Evolutionary conservation across 2,113 vertebrate genomes (phyloP), one percentile per base, ranked within the genome.

Genomic region (Calidris pugnax): DNA sequence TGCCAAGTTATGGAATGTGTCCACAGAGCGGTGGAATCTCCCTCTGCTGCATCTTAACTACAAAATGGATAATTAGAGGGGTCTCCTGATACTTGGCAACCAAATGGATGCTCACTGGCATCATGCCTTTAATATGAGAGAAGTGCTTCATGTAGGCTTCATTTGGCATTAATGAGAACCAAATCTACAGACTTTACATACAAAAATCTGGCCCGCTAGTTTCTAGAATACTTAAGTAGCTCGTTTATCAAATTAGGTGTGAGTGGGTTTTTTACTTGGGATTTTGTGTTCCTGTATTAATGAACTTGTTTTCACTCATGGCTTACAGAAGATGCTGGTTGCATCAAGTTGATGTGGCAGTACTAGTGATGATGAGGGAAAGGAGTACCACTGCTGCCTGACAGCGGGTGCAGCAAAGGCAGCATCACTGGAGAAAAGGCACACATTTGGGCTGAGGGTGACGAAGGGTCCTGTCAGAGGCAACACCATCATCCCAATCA

Each of bases 11-110:
- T 96, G 67, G 85, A 88, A 97, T 30, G 26, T 62, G 64, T 82
- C 87, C 80, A 37, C 21, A 32, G 95, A 97, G 84, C 47, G 0
- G 39, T 85, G 97, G 96, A 95, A 97, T 98, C 93, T 97, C 91
- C 85, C 72, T 96, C 60, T 41, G 85, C 84, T 93, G 92, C 89
- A 93, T 97, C 94, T 95, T 37, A 41, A 96, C 79, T 93, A 80
- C 88, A 78, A 96, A 98, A 56, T 17, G 72, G 90, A 97, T 98
- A 87, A 97, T 98, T 98, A 98, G 91, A 95, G 87, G 79, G 39
- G 74, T 96, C 77, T 97, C 33, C 23, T 95, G 95, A 90, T 95
- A 95, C 97, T 71, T 97, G 90, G 97, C 96, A 98, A 98, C 97
- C 55, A 45, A 81, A 26, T 3, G 60, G 91, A 95, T 92, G 77